Evolutionary conservation across 2,888 invertebrate species (phyloP).

Genomic region (Polydrusus pterygomalis): DNA sequence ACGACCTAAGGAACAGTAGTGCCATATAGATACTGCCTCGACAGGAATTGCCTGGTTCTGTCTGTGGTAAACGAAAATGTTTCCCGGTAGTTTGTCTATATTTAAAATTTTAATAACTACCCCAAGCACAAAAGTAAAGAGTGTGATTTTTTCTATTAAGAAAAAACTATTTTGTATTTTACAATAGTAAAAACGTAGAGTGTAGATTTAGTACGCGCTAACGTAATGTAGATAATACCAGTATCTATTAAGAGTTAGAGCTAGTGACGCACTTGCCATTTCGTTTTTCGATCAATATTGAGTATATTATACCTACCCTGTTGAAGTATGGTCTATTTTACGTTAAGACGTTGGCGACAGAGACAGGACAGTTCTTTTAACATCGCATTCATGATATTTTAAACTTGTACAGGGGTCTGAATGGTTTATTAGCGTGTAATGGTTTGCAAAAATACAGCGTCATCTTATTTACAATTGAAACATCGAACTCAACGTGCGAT

Average conservation of each 20-base stretch:
- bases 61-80: slow-evolving; percentile 13
- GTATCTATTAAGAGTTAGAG: slow-evolving; percentile 15
- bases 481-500: too few relatives aligned
- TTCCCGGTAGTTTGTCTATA: slow-evolving; percentile 21
- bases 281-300: too few relatives aligned
- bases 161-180: slow-evolving; percentile 64
- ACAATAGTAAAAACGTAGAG: slow-evolving; percentile 27
- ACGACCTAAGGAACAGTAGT: slow-evolving; percentile 4
- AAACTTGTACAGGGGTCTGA: too few relatives aligned
- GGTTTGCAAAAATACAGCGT: too few relatives aligned
- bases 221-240: slow-evolving; percentile 33
- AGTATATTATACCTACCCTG: too few relatives aligned
- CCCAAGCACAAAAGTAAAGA: slow-evolving; percentile 57
- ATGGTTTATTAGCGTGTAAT: too few relatives aligned
- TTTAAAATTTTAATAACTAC: slow-evolving; percentile 47
- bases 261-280: too few relatives aligned
- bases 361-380: too few relatives aligned
- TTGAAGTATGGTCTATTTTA: too few relatives aligned
- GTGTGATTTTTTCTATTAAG: slow-evolving; percentile 62
- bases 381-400: too few relatives aligned
- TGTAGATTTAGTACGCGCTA: slow-evolving; percentile 34
- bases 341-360: too few relatives aligned
- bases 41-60: slow-evolving; percentile 18
- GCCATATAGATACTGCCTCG: slow-evolving; percentile 18
- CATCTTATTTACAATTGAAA: too few relatives aligned